Base-by-base conservation (phyloP, 2,113 vertebrate species). In the Centropristis striata region DNA sequence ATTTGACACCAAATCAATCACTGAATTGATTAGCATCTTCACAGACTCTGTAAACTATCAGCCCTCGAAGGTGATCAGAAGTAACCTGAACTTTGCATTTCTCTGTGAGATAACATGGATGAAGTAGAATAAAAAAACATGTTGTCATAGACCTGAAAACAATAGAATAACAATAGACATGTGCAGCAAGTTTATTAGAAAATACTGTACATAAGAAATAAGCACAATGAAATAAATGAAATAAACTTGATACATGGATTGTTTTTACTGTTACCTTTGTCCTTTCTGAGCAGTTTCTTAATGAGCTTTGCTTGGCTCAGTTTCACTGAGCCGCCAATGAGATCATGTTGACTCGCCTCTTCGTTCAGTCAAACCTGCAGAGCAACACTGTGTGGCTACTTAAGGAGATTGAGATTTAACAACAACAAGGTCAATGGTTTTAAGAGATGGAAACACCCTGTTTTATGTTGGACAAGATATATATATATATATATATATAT, bases 1-100 rank as follows among this genome's bases (percentile, higher is more conserved):
- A 90, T 86, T n/a, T 73, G 85, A 93, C 78, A 83, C 86, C 0
- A 2, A 81, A 88, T 91, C 86, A 78, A 78, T 90, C 58, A 54
- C 23, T 55, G 68, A 58, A 88, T 81, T 83, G 84, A 90, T 90
- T 80, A 78, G 78, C 73, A 86, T 85, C 58, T 80, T 42, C 44
- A 58, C 32, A 58, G 54, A 63, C 59, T 76, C 68, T 61, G 64
- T 54, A 76, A 75, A 76, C 47, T 61, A 16, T 69, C 44, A 66
- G 27, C 9, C 27, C 28, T 72, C 32, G 71, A 78, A 28, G 57
- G 42, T 14, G 51, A 83, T 50, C 27, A 64, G 50, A 74, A 28
- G 64, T 68, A 69, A 86, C 25, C 39, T 36, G 75, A 86, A 12
- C 47, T 60, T 77, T 0, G 8, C 11, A n/a, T 50, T 42, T 50